phyloP scores from a whole-genome alignment of 2,113 vertebrate species.

The Cyprinodon variegatus region DNA sequence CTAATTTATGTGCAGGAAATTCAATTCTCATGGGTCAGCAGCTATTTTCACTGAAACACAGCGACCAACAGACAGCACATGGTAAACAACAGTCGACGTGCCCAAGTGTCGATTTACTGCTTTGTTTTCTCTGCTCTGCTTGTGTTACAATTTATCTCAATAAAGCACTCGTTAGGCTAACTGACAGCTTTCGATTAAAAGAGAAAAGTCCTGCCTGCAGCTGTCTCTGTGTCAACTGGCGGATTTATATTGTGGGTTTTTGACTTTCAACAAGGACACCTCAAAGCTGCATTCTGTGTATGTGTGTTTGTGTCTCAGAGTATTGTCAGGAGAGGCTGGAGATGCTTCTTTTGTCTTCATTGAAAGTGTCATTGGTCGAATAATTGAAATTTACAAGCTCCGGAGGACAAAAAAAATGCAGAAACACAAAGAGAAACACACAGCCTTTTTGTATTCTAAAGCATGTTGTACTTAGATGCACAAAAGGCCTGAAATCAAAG shows the following conservation, averaged over 20 bases:
- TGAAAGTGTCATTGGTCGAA: constrained; percentile 18
- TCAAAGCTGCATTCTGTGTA: constrained; percentile 17
- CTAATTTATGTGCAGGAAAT: not conserved
- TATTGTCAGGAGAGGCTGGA: constrained; percentile 30
- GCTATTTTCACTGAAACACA: not conserved
- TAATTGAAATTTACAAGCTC: constrained; percentile 33
- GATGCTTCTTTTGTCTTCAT: constrained; percentile 27
- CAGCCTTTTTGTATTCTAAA: not conserved
- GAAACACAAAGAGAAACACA: not conserved
- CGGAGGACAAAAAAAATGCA: constrained; percentile 3
- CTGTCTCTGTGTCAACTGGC: constrained; percentile 33
- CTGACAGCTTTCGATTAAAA: constrained; percentile 45
- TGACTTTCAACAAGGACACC: constrained; percentile 49
- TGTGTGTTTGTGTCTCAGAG: constrained; percentile 7
- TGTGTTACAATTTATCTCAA: constrained; percentile 34
- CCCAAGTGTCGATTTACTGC: constrained; percentile 30
- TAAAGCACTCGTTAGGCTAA: constrained; percentile 51
- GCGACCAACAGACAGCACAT: not conserved
- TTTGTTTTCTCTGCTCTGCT: constrained; percentile 14
- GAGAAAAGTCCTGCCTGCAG: constrained; percentile 32
- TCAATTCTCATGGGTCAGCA: not conserved
- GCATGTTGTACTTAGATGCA: not conserved
- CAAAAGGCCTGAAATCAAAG: not conserved
- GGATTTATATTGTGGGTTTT: constrained; percentile 3
- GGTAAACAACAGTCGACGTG: constrained; percentile 21